Evolutionary conservation across 2,888 invertebrate species (phyloP).

Genomic region (Emmelina monodactyla): DNA sequence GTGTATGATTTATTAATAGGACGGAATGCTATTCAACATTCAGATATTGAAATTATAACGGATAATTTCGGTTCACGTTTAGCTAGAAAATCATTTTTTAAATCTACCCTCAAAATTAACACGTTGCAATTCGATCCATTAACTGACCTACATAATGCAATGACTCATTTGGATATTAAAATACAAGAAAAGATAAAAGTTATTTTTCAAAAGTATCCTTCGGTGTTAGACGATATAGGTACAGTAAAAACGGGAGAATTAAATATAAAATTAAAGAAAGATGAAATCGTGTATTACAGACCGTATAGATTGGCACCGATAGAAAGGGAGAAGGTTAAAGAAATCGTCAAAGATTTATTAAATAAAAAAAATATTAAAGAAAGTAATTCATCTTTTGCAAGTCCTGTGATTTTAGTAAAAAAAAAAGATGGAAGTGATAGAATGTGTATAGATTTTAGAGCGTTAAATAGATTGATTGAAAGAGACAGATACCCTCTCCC

Average conservation of each 20-base stretch:
- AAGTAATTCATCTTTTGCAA: constrained; percentile 16
- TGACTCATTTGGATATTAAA: constrained; percentile 5
- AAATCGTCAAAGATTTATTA: constrained; percentile 14
- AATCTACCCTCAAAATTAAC: no score
- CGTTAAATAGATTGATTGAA: constrained; percentile 14
- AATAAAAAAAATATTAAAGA: constrained; percentile 13
- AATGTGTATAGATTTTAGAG: constrained; percentile 16
- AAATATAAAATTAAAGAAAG: constrained; percentile 7
- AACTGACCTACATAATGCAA: background rate
- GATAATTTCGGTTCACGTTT: constrained; percentile 5
- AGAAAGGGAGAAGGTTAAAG: constrained; percentile 14
- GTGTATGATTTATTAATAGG: constrained; percentile 10
- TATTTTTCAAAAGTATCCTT: constrained; percentile 12
- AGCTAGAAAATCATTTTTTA: no score
- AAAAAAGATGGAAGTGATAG: constrained; percentile 16
- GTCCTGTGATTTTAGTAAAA: constrained; percentile 16
- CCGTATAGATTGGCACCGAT: constrained; percentile 16
- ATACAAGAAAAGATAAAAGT: constrained; percentile 7
- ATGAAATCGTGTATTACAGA: constrained; percentile 12
- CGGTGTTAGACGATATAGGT: constrained; percentile 7
- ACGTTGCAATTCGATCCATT: background rate
- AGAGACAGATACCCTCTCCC: constrained; percentile 17
- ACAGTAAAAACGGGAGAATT: constrained; percentile 14
- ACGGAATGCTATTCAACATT: constrained; percentile 8
- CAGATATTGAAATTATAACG: constrained; percentile 13